Evolutionary conservation across 2,113 vertebrate genomes (phyloP).

Genomic region (Rhabdornis inornatus): DNA sequence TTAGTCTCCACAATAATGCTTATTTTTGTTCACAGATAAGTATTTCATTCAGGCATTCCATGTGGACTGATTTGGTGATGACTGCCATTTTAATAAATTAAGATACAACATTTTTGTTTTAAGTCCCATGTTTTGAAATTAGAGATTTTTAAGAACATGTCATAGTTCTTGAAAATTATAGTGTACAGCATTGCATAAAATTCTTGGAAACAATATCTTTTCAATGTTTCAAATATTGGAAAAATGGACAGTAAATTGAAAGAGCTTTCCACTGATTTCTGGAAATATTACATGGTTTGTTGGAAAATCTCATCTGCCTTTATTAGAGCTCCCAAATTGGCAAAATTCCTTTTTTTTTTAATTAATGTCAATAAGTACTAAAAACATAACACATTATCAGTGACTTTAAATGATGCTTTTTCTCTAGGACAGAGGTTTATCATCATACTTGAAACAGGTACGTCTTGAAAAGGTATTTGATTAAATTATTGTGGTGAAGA

Average conservation of each 20-base stretch:
- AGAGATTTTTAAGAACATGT: neutral
- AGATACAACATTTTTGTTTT: neutral
- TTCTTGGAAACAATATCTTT: neutral
- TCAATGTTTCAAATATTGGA: neutral
- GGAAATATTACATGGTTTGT: neutral
- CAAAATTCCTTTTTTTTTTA: neutral
- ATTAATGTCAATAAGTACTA: neutral
- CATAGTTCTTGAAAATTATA: neutral
- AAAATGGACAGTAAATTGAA: neutral
- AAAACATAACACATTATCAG: neutral
- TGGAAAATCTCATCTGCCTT: neutral
- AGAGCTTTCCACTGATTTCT: neutral
- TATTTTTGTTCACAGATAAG: neutral
- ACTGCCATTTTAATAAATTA: neutral
- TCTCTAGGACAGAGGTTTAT: neutral
- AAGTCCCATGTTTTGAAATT: neutral
- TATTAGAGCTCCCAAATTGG: neutral
- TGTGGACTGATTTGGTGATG: neutral
- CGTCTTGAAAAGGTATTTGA: neutral
- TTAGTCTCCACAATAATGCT: neutral
- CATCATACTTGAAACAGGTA: neutral
- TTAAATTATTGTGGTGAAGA: neutral
- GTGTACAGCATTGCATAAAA: neutral
- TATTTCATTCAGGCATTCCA: neutral
- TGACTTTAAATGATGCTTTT: neutral